Percentiles rank a stretch among this genome's conserved stretches.
phyloP scores from a whole-genome alignment of 2,888 invertebrate species.

The Erebia epiphron region DNA sequence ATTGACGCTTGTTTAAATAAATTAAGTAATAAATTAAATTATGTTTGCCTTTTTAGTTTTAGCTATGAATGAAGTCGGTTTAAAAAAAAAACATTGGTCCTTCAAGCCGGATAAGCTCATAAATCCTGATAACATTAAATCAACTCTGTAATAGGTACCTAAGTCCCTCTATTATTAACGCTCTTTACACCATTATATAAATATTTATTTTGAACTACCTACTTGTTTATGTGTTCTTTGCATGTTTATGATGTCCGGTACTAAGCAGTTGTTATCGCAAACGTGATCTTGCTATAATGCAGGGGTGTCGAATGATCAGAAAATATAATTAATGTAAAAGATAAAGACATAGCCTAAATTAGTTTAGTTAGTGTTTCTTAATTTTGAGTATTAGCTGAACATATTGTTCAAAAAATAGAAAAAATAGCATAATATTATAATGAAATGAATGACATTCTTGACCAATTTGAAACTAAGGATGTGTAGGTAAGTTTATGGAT shows the following conservation, averaged over 20 bases:
- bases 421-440: no score
- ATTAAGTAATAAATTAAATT: no score
- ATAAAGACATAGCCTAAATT: not conserved
- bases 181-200: not conserved
- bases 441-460: no score
- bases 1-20: no score
- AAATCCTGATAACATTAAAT: not conserved
- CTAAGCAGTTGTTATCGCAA: conserved; percentile 2
- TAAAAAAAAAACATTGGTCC: not conserved
- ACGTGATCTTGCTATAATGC: not conserved
- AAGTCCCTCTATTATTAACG: not conserved
- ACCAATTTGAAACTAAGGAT: no score
- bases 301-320: not conserved
- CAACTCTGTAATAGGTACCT: no score
- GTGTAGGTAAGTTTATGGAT: no score
- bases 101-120: not conserved
- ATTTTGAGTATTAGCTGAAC: no score
- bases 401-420: no score
- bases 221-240: not conserved
- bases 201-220: not conserved
- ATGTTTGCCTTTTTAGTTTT: no score
- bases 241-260: conserved; percentile 9
- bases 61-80: no score
- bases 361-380: no score
- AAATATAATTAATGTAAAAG: not conserved